These are phyloP conservation scores for Xiphophorus birchmanni DNA, from an alignment of 2,797 vertebrate genomes.

Conservation along the genomic window DNA sequence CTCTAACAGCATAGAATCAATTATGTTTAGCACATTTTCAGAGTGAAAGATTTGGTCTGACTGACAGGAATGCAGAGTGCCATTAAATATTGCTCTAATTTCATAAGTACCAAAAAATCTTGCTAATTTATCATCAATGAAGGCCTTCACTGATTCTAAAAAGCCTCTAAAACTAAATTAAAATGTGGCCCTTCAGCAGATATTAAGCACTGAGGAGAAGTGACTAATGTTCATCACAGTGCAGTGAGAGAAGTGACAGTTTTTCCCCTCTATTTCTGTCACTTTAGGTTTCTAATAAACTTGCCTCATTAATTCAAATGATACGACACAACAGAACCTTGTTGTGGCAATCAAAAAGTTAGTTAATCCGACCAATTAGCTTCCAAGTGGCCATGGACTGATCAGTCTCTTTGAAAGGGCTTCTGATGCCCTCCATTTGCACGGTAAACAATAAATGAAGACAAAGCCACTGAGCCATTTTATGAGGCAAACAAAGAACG, in stretches of 20 bases:
- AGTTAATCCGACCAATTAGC: slow-evolving; percentile 67
- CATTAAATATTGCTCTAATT: background rate
- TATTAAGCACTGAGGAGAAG: slow-evolving; percentile 26
- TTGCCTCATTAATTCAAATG: slow-evolving; percentile 65
- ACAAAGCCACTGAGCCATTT: slow-evolving; percentile 44
- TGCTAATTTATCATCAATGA: slow-evolving; percentile 16
- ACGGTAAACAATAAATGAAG: slow-evolving; percentile 53
- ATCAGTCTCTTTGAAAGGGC: slow-evolving; percentile 34
- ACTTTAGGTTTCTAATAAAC: slow-evolving; percentile 50
- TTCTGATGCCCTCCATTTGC: slow-evolving; percentile 42
- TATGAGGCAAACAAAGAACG: slow-evolving; percentile 15
- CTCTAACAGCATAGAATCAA: slow-evolving; percentile 22
- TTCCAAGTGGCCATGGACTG: slow-evolving; percentile 50
- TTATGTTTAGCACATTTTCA: slow-evolving; percentile 30
- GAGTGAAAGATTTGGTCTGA: slow-evolving; percentile 7
- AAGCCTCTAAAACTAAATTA: slow-evolving; percentile 5
- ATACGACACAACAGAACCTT: slow-evolving; percentile 50
- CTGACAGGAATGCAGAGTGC: slow-evolving; percentile 17
- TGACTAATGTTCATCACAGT: slow-evolving; percentile 18
- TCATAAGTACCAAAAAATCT: background rate
- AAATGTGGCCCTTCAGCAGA: slow-evolving; percentile 15
- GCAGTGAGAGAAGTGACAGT: slow-evolving; percentile 3
- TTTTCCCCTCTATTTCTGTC: slow-evolving; percentile 36
- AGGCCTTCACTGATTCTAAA: background rate
- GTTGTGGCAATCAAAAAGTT: slow-evolving; percentile 64